Percentiles rank a stretch among this genome's conserved stretches.
These are phyloP conservation scores for Sakesphorus luctuosus DNA, from an alignment of 2,113 vertebrate species.

Conservation along the genomic window DNA sequence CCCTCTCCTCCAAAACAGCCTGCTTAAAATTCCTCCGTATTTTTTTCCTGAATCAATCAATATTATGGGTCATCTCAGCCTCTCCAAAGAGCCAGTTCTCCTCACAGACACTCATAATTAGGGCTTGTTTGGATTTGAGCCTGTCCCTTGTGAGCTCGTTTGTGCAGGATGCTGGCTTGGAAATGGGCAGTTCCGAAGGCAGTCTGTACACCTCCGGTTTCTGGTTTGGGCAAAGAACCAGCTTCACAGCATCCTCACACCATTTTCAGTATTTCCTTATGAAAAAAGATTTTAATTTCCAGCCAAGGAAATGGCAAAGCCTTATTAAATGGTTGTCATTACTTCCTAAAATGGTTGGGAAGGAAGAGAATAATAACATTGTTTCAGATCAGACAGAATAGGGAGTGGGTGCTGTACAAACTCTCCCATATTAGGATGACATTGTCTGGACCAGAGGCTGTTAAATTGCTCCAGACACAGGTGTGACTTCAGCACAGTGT, in stretches of 20 bases:
- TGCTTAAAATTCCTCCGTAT: neutral
- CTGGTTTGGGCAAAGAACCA: neutral
- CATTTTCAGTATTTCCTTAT: neutral
- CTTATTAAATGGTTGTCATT: neutral
- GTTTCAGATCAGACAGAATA: neutral
- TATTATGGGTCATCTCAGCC: neutral
- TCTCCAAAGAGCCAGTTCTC: neutral
- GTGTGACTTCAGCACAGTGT: neutral
- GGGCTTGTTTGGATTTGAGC: neutral
- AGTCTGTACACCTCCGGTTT: neutral
- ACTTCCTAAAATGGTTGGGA: neutral
- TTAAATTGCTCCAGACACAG: neutral
- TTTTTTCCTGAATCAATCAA: neutral
- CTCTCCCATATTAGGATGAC: neutral
- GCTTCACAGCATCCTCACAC: neutral
- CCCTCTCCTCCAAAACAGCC: neutral
- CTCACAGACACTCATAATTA: neutral
- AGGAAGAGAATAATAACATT: neutral
- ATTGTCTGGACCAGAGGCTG: neutral
- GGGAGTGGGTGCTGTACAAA: neutral
- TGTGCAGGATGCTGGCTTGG: neutral
- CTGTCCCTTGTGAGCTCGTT: slow-evolving; percentile 47
- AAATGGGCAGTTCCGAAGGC: neutral
- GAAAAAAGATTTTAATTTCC: neutral
- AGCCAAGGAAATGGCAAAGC: neutral